phyloP scores from a whole-genome alignment of 2,113 vertebrate genomes.

The Pontoporia blainvillei region DNA sequence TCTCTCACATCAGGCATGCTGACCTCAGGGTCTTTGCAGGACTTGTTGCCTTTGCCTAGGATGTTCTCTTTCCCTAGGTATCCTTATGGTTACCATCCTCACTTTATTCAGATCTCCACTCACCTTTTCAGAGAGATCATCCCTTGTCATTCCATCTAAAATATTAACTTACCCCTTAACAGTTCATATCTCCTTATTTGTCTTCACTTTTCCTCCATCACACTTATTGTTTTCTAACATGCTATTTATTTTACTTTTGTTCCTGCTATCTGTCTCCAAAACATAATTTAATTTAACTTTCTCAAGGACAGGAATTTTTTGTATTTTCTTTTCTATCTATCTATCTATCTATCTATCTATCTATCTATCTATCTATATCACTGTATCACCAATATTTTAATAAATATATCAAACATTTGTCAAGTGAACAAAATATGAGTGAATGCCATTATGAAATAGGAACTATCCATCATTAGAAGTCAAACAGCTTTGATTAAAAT shows the following conservation, averaged over 20 bases:
- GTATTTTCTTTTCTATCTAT: background rate
- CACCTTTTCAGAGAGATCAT: background rate
- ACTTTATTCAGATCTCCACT: background rate
- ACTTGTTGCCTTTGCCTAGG: background rate
- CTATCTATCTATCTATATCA: background rate
- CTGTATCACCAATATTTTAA: background rate
- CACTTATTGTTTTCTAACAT: background rate
- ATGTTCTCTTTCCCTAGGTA: background rate
- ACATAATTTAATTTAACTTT: background rate
- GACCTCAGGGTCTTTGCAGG: background rate
- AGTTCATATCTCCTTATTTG: background rate
- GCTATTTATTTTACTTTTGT: background rate
- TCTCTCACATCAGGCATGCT: background rate
- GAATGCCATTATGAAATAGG: background rate
- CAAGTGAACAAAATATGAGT: background rate
- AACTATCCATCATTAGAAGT: background rate
- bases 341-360: no score
- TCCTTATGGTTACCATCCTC: background rate
- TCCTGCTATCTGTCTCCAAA: background rate
- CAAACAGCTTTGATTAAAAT: background rate
- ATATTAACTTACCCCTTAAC: background rate
- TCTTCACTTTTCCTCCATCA: background rate
- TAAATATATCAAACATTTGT: background rate
- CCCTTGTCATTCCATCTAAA: background rate
- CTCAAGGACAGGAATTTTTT: background rate